These are phyloP conservation scores for Athripsodes cinereus DNA, from an alignment of 2,888 invertebrate genomes.

Conservation along the genomic window DNA sequence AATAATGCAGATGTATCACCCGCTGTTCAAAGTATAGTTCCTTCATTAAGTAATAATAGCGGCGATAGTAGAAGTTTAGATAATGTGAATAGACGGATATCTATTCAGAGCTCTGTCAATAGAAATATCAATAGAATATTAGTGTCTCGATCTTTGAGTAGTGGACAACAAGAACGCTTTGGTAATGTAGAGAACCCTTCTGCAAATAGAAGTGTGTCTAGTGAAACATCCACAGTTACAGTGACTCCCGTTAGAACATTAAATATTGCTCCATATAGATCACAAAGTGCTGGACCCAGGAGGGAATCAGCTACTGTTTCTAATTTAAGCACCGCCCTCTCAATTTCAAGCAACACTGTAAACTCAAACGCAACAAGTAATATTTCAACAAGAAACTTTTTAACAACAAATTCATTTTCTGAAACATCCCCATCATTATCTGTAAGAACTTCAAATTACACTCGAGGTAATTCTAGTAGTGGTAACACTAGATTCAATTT, in stretches of 20 bases:
- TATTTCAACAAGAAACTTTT: not conserved
- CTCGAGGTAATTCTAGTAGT: slow-evolving; percentile 16
- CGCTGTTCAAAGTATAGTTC: slow-evolving; percentile 18
- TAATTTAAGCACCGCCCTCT: not conserved
- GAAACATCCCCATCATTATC: slow-evolving; percentile 15
- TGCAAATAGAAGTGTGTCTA: slow-evolving; percentile 3
- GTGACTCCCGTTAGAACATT: slow-evolving; percentile 2
- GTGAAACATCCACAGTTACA: not conserved
- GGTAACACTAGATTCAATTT: slow-evolving; percentile 13
- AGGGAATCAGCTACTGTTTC: too few species aligned
- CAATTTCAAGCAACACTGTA: not conserved
- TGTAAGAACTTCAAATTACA: slow-evolving; percentile 19
- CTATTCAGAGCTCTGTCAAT: slow-evolving; percentile 3
- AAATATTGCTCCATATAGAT: slow-evolving; percentile 3
- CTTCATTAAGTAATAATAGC: slow-evolving; percentile 11
- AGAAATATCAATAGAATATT: slow-evolving; percentile 14
- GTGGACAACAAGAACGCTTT: slow-evolving; percentile 14
- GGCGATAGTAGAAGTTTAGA: not conserved
- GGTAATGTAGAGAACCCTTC: slow-evolving; percentile 11
- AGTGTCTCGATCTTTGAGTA: slow-evolving; percentile 4
- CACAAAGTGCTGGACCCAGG: not conserved
- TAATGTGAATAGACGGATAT: slow-evolving; percentile 5
- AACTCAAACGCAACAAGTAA: not conserved
- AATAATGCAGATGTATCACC: slow-evolving; percentile 5
- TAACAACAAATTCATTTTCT: slow-evolving; percentile 11